These are phyloP conservation scores for Palythoa caribaeorum DNA, from an alignment of 92 coral and sea anemone genomes.

Conservation along the genomic window DNA sequence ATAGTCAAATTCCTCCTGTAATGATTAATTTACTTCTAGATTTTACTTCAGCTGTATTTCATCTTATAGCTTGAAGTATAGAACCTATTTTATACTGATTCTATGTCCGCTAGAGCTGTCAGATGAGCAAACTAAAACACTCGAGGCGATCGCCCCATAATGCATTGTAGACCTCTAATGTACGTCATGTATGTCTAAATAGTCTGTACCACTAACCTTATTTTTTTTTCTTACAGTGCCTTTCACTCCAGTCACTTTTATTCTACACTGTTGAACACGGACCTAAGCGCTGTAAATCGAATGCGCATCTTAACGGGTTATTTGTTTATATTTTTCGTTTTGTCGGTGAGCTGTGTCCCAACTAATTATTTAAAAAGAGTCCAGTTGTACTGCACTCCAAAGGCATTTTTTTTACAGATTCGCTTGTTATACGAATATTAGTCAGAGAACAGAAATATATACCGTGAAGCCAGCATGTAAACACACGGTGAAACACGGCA, in stretches of 20 bases:
- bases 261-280: conserved; percentile 2
- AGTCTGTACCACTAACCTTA: not conserved
- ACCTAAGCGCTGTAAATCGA: not conserved
- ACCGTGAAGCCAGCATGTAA: not conserved
- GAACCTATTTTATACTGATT: conserved; percentile 34
- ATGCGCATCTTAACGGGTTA: not conserved
- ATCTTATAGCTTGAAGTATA: conserved; percentile 15
- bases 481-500: conserved; percentile 2
- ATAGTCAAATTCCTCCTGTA: conserved; percentile 34
- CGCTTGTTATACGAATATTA: not conserved
- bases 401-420: not conserved
- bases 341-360: not conserved
- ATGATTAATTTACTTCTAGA: conserved; percentile 32
- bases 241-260: not conserved
- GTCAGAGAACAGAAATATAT: not conserved
- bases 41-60: conserved; percentile 30
- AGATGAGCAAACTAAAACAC: conserved; percentile 27
- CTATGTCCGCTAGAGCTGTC: conserved; percentile 11
- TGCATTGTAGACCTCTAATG: conserved; percentile 22
- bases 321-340: not conserved
- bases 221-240: not conserved
- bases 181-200: not conserved
- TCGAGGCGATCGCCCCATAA: conserved; percentile 39
- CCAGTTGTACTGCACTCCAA: not conserved
- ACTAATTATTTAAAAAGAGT: not conserved